Base-by-base conservation (phyloP, 2,888 invertebrate genomes). In the Coleophora flavipennella region DNA sequence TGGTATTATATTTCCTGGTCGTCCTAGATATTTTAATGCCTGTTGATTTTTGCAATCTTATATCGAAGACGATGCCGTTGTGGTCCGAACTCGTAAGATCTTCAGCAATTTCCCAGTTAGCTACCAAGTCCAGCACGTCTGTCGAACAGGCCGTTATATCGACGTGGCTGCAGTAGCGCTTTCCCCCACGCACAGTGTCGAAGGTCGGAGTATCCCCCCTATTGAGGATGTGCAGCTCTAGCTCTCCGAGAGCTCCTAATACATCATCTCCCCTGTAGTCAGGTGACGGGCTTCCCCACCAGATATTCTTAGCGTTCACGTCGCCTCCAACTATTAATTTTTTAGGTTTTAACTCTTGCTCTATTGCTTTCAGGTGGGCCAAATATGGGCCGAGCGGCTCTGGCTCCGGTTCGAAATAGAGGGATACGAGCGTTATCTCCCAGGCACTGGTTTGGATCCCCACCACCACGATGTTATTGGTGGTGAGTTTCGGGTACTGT, bases 91-190 rank as follows among this genome's bases (percentile, higher is more conserved):
- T 29, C 4, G 29, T 29, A 1, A 29, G 10, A 4, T n/a, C n/a
- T n/a, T n/a, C n/a, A n/a, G n/a, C n/a, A n/a, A n/a, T n/a, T n/a
- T n/a, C 10, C 29, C 3, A 2, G 2, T 29, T 3, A 0, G 44
- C 46, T 0, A 53, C 31, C 7, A 37, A 2, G 9, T 28, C 35
- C 0, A 52, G 31, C 2, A 52, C 1, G 0, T 43, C 42, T 1
- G 8, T 3, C 0, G 52, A 39, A 36, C 56, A 55, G 0, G 49
- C 50, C 6, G 57, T 57, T 0, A 59, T 26, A 31, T 57, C 57
- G 0, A 58, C 52, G 10, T 28, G 28, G 36, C 55, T 59, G 6
- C 12, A 31, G 33, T 37, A 51, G 0, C 1, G 2, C 13, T 26
- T 42, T 0, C 36, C 34, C 1, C 50, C 48, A 14, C 55, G 42